Evolutionary conservation across 2,797 vertebrate genomes (phyloP).

Genomic region (Takifugu rubripes): DNA sequence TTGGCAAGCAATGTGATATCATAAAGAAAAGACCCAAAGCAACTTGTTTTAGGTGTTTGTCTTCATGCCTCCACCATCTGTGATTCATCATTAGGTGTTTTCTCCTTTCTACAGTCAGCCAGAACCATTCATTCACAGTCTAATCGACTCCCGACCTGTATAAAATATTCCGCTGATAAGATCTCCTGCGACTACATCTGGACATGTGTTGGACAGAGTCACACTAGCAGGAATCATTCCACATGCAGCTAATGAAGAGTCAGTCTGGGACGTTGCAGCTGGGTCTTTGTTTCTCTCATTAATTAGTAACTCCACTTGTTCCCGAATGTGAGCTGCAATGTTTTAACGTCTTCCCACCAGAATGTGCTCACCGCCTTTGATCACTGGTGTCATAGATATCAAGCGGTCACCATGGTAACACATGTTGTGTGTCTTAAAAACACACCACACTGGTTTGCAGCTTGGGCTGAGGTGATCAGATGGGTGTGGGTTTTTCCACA

Average conservation of each 20-base stretch:
- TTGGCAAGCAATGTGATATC: neutral
- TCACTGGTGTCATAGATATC: constrained; percentile 81
- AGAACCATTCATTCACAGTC: constrained; percentile 35
- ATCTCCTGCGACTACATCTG: constrained; percentile 19
- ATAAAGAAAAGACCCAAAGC: neutral
- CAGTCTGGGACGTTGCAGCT: constrained; percentile 24
- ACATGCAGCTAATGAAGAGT: constrained; percentile 16
- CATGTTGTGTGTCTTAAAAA: constrained; percentile 62
- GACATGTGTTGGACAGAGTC: constrained; percentile 22
- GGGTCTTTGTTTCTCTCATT: constrained; percentile 69
- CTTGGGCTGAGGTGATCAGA: constrained; percentile 5
- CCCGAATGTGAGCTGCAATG: constrained; percentile 71
- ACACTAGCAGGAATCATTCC: constrained; percentile 6
- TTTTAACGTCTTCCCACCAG: constrained; percentile 50
- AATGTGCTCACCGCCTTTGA: constrained; percentile 74
- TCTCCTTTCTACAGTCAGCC: constrained; percentile 14
- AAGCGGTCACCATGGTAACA: constrained; percentile 82
- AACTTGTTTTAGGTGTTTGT: neutral
- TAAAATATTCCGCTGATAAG: constrained; percentile 37
- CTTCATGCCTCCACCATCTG: neutral
- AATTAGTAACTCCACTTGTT: constrained; percentile 81
- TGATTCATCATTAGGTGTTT: constrained; percentile 6
- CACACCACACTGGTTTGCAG: too few relatives aligned
- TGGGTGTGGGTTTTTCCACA: neutral
- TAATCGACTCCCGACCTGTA: constrained; percentile 32